A percentile compares a stretch with the other conserved stretches of the same genome.
Conservation (phyloP, 2,888 invertebrate genomes). For the Deilephila porcellus region DNA sequence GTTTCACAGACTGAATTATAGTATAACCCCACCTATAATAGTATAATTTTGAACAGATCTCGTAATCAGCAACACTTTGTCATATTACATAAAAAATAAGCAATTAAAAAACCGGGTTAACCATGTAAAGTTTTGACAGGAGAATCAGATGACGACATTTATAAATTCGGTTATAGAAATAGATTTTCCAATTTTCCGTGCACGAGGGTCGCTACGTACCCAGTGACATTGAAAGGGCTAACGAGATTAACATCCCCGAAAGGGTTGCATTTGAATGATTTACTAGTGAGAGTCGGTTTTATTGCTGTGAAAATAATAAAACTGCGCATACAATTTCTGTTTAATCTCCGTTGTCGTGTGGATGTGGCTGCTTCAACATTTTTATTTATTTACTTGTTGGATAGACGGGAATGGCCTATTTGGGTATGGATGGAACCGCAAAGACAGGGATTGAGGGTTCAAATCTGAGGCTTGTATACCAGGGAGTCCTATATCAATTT, state of each 20-base stretch:
- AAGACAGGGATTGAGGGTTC: too few species aligned
- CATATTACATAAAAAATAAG: not conserved
- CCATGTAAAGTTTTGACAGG: constrained; percentile 11
- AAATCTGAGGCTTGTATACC: too few species aligned
- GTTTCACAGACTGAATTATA: too few species aligned
- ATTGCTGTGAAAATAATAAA: constrained; percentile 26
- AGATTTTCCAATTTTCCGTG: constrained; percentile 28
- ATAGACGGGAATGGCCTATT: too few species aligned
- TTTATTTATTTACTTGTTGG: not conserved
- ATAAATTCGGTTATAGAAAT: constrained; percentile 23
- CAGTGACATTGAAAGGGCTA: constrained; percentile 29
- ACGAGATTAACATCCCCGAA: constrained; percentile 29
- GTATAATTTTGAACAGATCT: too few species aligned
- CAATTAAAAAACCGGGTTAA: constrained; percentile 2
- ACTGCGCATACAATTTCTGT: constrained; percentile 18
- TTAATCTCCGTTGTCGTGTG: constrained; percentile 18
- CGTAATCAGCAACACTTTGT: not conserved
- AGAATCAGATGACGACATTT: constrained; percentile 19
- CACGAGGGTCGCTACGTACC: constrained; percentile 23
- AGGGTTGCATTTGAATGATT: constrained; percentile 29
- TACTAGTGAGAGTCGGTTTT: constrained; percentile 24
- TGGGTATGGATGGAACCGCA: too few species aligned
- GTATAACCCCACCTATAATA: too few species aligned
- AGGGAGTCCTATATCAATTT: too few species aligned
- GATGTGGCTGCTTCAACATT: not conserved